Base-by-base conservation (phyloP, 2,888 invertebrate species). In the Barypeithes pellucidus region DNA sequence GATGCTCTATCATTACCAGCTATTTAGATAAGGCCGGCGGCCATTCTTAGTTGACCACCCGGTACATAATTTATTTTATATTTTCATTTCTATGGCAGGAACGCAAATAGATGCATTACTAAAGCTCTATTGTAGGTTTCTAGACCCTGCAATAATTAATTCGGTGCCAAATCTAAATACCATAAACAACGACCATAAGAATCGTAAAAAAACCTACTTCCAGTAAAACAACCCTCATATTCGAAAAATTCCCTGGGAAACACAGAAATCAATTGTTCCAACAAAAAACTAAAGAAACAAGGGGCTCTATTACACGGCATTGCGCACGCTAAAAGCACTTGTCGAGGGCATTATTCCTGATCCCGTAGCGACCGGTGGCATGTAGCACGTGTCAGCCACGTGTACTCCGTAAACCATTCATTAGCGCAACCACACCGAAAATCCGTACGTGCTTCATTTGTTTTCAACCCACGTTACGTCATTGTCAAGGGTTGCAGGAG, bases 401-500 rank as follows among this genome's bases (percentile, higher is more conserved):
- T 85, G 84, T 81, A 80, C 79, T 83, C 85, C 84, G 85, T 86
- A 86, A 86, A 86, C 86, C 84, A 86, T 86, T 86, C 86, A 86
- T 86, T 86, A 86, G 85, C 82, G 85, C 85, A 85, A 85, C 86
- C 86, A 83, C 86, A 85, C 85, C 82, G 85, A 85, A 85, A 85
- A 85, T 84, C 83, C 81, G 78, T 76, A 75, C 80, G 75, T 76
- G 68, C 63, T 72, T 66, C 66, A 69, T 68, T 73, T 71, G 72
- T 69, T 68, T 69, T 72, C 52, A 41, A 66, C 76, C 71, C 62
- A 69, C 68, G 71, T 75, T 75, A 63, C 61, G 68, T 54, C 72
- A 72, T 75, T 72, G 75, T 75, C 47, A 68, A 70, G 69, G 67
- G 60, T 59, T 65, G 73, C 57, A 65, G 39, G 73, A 66, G 73